Base-by-base conservation (phyloP, 2,888 invertebrate genomes). In the Sicus ferrugineus region DNA sequence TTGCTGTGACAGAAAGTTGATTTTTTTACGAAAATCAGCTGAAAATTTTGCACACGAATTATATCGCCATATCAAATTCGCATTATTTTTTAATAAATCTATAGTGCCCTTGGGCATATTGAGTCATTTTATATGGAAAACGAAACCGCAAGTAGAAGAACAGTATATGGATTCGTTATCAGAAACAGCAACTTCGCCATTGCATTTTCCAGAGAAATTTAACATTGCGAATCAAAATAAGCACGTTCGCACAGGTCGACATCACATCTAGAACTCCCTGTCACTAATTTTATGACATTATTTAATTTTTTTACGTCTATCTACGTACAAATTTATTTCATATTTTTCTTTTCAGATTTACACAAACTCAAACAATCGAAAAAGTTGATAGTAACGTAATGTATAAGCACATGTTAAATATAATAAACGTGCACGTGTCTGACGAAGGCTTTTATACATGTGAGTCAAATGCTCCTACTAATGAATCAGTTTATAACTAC, bases 371-470 rank as follows among this genome's bases (percentile, higher is more conserved):
- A 38, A 50, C 75, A 67, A 70, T 42, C 58, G 75, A 30, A 69
- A 74, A 70, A 69, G 83, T 83, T 71, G 82, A 83, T 56, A 84
- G 83, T 42, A 84, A 83, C 70, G 83, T 84, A 68, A 65, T 74
- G 23, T 81, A 78, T 73, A 75, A 74, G 30, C 78, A 87, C 87
- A 71, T 72, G 70, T 81, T 90, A 58, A 87, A 87, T 70, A 87
- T 90, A 73, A 81, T 86, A 52, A 85, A 87, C 76, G 86, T 89
- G 26, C 87, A 86, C 75, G 85, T 88, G 70, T 84, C 86, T 66
- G 90, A 90, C 79, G 86, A 86, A 63, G 90, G 90, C 28, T 87
- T 88, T 77, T 90, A 90, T 77, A 87, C 87, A 0, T 91, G 91
- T 78, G 86, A 75, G 52, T 87, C 87, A 23, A 31, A 56, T 11